Evolutionary conservation across 2,888 invertebrate species (phyloP), one percentile per base, ranked within the genome.

Genomic region (Xestia sexstrigata): DNA sequence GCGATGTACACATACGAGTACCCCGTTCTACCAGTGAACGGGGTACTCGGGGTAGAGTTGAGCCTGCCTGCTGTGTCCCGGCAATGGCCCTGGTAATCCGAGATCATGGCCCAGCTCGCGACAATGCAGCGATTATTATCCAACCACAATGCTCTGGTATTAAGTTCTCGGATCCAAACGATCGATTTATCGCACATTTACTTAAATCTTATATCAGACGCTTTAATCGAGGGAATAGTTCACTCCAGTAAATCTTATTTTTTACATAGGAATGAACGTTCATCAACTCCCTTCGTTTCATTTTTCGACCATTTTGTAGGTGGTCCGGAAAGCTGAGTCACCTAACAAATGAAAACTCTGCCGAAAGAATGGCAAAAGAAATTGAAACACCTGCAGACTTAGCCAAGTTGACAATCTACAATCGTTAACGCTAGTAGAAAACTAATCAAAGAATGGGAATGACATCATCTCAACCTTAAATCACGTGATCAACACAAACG

Each of bases 41-140:
- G 35, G 47, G 35, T 58, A 15, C 26, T 26, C 30, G 60, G 35
- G 35, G 35, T 60, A 58, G 78, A 81, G 62, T 63, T 82, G 72
- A 84, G 81, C 80, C 66, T n/a, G 70, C 77, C 70, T 70, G 47
- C 65, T 66, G 66, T 70, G 69, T 74, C 76, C 77, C 77, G 75
- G 81, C 76, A 87, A 90, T 85, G 83, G 84, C 78, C 74, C 73
- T 79, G 79, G 84, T 88, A 89, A 90, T 88, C 89, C 89, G 82
- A 85, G 89, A 87, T 86, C 87, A 84, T 76, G 82, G 82, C 71
- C 86, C 71, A 76, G 65, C 83, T 81, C 73, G 75, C 81, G 82
- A 90, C 88, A 89, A 84, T 89, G 82, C 80, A 81, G 70, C 84
- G 82, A 83, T 88, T 88, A 89, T 89, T 87, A 84, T 84, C 79